A percentile compares a stretch with the other conserved stretches of the same genome.
These are phyloP conservation scores for Neosilurus hyrtlii DNA, from an alignment of 2,797 vertebrate species.

Conservation along the genomic window DNA sequence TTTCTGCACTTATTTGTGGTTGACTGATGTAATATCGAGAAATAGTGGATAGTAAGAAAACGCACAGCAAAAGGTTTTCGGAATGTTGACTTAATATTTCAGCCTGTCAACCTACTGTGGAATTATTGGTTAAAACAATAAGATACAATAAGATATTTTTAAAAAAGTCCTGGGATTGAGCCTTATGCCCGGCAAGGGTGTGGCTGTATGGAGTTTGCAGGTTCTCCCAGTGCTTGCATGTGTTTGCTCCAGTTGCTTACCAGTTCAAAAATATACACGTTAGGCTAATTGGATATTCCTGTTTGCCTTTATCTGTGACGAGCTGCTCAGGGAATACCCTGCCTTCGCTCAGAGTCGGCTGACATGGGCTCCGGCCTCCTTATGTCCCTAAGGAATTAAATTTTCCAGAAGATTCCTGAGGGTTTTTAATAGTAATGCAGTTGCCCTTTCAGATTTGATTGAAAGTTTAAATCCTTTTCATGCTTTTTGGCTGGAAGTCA, in stretches of 20 bases:
- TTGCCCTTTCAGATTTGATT: background rate
- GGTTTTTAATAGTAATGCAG: background rate
- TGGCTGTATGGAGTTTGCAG: too few relatives aligned
- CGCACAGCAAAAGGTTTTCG: background rate
- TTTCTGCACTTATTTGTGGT: slow-evolving; percentile 1
- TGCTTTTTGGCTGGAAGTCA: background rate
- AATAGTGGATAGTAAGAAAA: slow-evolving; percentile 16
- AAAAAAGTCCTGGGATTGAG: too few relatives aligned
- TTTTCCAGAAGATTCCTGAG: background rate
- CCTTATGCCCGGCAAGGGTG: too few relatives aligned
- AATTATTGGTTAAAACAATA: background rate
- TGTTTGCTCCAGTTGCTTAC: too few relatives aligned
- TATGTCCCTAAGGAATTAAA: background rate
- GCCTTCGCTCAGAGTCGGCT: too few relatives aligned
- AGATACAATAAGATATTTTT: background rate
- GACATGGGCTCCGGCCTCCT: too few relatives aligned
- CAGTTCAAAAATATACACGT: too few relatives aligned
- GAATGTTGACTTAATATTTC: slow-evolving; percentile 9
- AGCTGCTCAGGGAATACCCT: too few relatives aligned
- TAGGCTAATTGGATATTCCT: too few relatives aligned
- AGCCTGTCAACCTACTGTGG: background rate
- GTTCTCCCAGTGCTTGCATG: too few relatives aligned
- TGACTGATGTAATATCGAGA: slow-evolving; percentile 26
- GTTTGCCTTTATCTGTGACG: too few relatives aligned
- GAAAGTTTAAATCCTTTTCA: background rate